Percentiles rank a stretch among this genome's conserved stretches.
Conservation (phyloP, 2,797 vertebrate genomes). For the Melanotaenia trifasciata region DNA sequence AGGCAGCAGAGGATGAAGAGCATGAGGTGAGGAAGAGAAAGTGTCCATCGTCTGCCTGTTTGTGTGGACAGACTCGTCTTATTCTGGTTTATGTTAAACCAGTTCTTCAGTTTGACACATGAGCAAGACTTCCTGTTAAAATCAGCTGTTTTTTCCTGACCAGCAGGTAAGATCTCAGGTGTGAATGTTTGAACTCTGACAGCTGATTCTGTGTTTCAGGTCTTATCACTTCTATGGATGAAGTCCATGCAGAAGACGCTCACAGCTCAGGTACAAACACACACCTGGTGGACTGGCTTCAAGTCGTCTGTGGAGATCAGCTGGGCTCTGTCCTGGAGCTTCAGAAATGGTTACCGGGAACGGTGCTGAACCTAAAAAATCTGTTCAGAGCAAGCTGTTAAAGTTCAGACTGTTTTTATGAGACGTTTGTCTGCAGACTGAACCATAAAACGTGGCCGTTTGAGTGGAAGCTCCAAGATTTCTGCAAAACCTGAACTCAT, state of each 20-base stretch:
- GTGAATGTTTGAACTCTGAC: not conserved
- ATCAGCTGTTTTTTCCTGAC: not conserved
- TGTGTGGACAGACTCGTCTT: not conserved
- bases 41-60: not conserved
- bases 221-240: constrained; percentile 28
- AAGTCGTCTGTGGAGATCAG: too few relatives aligned
- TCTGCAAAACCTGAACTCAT: too few relatives aligned
- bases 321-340: too few relatives aligned
- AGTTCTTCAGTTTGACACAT: not conserved
- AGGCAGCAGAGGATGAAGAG: constrained; percentile 38
- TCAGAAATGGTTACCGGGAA: too few relatives aligned
- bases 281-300: not conserved
- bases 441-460: too few relatives aligned
- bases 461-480: too few relatives aligned
- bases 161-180: not conserved
- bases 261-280: constrained; percentile 36
- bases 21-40: constrained; percentile 39
- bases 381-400: too few relatives aligned
- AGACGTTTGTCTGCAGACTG: too few relatives aligned
- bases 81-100: not conserved
- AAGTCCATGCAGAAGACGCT: constrained; percentile 16
- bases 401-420: too few relatives aligned
- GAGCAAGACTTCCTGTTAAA: too few relatives aligned
- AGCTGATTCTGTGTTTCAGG: constrained; percentile 20
- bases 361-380: too few relatives aligned